phyloP scores from a whole-genome alignment of 1,140 invertebrate genomes.

The Gonatopus flavifemur region DNA sequence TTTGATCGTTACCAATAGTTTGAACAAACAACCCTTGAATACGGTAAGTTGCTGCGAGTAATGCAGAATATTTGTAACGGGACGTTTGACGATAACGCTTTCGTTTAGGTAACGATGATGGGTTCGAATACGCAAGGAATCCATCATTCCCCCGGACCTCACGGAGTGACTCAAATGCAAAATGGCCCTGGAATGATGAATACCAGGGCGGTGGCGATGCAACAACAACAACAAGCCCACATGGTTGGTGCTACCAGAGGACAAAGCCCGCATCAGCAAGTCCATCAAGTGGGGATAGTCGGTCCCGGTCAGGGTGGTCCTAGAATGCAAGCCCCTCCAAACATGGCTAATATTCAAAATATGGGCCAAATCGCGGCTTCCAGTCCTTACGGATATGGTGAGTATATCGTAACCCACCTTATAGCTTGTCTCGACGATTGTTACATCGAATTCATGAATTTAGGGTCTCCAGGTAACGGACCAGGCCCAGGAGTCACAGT shows the following conservation, averaged over 20 bases:
- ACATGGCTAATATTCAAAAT: conserved; percentile 50
- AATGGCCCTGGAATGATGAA: conserved; percentile 71
- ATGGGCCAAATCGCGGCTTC: conserved; percentile 56
- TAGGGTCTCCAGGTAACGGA: conserved; percentile 45
- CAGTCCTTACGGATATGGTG: conserved; percentile 60
- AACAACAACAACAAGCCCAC: conserved; percentile 54
- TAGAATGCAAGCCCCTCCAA: conserved; percentile 60
- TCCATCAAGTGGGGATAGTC: conserved; percentile 50
- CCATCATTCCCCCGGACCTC: conserved; percentile 51
- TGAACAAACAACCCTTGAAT: conserved; percentile 69
- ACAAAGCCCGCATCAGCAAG: conserved; percentile 54
- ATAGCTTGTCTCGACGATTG: neutral
- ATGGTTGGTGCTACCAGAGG: conserved; percentile 55
- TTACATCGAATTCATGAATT: neutral
- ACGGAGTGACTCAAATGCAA: conserved; percentile 60
- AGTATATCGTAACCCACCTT: conserved; percentile 12
- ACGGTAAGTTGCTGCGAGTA: conserved; percentile 32
- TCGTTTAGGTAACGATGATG: conserved; percentile 53
- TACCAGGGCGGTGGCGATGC: conserved; percentile 60
- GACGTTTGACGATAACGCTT: neutral
- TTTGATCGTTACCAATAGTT: conserved; percentile 65
- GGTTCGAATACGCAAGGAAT: conserved; percentile 51
- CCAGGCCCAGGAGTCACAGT: conserved; percentile 50
- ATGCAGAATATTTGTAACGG: neutral
- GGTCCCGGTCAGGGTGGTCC: conserved; percentile 58